Conservation (phyloP, 2,797 vertebrate genomes). For the Botia kubotai region DNA sequence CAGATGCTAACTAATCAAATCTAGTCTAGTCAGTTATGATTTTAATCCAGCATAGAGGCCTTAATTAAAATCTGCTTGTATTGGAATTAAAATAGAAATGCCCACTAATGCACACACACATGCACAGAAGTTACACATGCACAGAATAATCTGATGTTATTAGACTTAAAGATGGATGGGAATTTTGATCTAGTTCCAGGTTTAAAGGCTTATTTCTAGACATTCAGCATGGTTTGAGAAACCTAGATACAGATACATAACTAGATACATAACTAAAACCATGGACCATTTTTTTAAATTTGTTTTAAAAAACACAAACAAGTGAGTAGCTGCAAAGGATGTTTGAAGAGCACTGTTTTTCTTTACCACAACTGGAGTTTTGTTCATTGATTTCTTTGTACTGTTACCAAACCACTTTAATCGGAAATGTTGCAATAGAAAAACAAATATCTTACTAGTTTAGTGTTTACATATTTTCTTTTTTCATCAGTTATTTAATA, state of each 20-base stretch:
- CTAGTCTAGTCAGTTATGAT: constrained; percentile 49
- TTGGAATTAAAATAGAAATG: constrained; percentile 29
- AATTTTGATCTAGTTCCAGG: constrained; percentile 27
- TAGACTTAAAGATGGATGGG: constrained; percentile 9
- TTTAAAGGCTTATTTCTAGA: constrained; percentile 28
- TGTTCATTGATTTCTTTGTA: constrained; percentile 91
- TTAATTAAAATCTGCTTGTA: constrained; percentile 34
- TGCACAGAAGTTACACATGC: background rate
- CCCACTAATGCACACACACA: constrained; percentile 8
- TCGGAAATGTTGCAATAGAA: constrained; percentile 98
- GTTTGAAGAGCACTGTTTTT: constrained; percentile 89
- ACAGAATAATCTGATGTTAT: background rate
- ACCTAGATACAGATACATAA: constrained; percentile 1
- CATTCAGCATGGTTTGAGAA: constrained; percentile 60
- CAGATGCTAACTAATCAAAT: constrained; percentile 82
- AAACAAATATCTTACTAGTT: constrained; percentile 87
- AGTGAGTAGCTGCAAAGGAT: constrained; percentile 65
- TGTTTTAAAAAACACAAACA: constrained; percentile 62
- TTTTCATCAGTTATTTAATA: constrained; percentile 96
- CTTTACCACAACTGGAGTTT: constrained; percentile 88
- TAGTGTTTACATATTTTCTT: constrained; percentile 98
- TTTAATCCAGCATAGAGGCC: constrained; percentile 56
- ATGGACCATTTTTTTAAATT: constrained; percentile 81
- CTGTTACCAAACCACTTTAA: constrained; percentile 96
- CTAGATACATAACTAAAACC: constrained; percentile 52